Base-by-base conservation (phyloP, 2,888 invertebrate species). In the Leptinotarsa haldemani region DNA sequence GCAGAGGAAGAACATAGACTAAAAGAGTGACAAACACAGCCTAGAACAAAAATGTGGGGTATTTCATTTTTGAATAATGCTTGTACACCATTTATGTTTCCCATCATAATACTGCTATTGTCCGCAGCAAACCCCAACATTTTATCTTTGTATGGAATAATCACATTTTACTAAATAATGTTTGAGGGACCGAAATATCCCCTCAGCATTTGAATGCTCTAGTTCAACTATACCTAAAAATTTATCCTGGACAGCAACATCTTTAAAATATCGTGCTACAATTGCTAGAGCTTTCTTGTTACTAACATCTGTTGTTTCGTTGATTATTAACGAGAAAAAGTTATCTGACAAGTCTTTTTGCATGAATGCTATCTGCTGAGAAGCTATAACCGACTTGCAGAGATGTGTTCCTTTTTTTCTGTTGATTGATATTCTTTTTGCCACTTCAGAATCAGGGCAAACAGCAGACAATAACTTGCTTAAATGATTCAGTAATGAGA, bases 361-460 rank as follows among this genome's bases (percentile, higher is more conserved):
- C 30, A 30, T 30, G 30, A 30, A 30, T 58, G 58, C 22, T 58
- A 22, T 58, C 22, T 25, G 58, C 20, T 58, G 58, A 20, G 20
- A 20, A 13, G 58, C 58, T 22, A 58, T 58, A 12, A 58, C 58
- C 58, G 58, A 25, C 9, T 7, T 58, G 25, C 25, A 58, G 20
- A 58, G 22, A 22, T 58, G 22, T 22, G 56, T 58, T 22, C 56
- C 56, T 1, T 58, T 58, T 22, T 58, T 58, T 58, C 56, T 58
- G 22, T 58, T 20, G 20, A 58, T 58, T 22, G 20, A 22, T 20
- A 58, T 58, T 22, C 13, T 52, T n/a, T 52, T 58, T 58, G 58
- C 58, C 9, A 58, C 22, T 58, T 25, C 22, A 58, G 58, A 58
- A 58, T 58, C 25, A 22, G 58, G 58, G 25, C 58, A 58, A 58